phyloP scores from a whole-genome alignment of 2,797 vertebrate species.

The Mormyrus proboscirostris region DNA sequence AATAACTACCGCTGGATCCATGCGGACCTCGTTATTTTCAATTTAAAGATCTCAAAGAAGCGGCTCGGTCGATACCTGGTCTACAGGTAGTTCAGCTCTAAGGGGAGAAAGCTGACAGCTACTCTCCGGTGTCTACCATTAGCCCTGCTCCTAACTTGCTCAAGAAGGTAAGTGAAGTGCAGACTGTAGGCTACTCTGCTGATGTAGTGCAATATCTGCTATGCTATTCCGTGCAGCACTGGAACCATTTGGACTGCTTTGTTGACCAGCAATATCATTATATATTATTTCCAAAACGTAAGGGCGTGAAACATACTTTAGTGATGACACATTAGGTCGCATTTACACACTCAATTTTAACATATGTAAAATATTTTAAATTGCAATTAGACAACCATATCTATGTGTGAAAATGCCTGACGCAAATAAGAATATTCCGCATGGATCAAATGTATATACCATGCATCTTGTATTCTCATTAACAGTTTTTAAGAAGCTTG shows the following conservation, averaged over 20 bases:
- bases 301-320: slow-evolving; percentile 22
- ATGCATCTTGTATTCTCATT: neutral
- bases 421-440: neutral
- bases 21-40: slow-evolving; percentile 70
- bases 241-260: neutral
- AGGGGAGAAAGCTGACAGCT: slow-evolving; percentile 61
- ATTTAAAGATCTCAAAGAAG: slow-evolving; percentile 54
- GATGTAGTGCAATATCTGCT: neutral
- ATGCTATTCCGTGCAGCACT: neutral
- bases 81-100: slow-evolving; percentile 69
- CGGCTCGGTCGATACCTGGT: slow-evolving; percentile 61
- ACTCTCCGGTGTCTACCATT: slow-evolving; percentile 52
- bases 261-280: neutral
- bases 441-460: neutral
- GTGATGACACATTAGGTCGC: neutral
- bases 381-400: neutral
- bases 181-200: neutral
- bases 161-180: slow-evolving; percentile 73
- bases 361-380: neutral
- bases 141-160: slow-evolving; percentile 66
- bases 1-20: slow-evolving; percentile 56
- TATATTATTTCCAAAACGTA: neutral
- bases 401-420: neutral
- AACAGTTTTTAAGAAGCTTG: neutral
- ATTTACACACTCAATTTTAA: neutral